phyloP scores from a whole-genome alignment of 1,140 invertebrate species.

The Scaptodrosophila lebanonensis region DNA sequence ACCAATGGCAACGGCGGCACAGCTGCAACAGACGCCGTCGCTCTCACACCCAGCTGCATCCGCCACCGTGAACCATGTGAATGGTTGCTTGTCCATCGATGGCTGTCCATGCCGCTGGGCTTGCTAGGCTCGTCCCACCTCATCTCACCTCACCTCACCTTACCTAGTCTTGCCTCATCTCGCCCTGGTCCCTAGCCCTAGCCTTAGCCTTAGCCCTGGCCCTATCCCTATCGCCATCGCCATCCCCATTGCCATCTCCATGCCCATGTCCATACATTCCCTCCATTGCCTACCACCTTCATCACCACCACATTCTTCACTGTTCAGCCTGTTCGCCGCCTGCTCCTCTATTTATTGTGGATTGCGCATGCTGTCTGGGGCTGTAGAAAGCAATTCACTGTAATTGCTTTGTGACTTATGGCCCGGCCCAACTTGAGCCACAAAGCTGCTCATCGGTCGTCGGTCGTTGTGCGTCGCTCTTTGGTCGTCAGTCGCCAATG shows the following conservation, averaged over 20 bases:
- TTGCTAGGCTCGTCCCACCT: no score
- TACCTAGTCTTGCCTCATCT: no score
- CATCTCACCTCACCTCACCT: no score
- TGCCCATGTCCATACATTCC: no score
- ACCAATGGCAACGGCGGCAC: not conserved
- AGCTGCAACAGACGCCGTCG: no score
- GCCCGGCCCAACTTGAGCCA: conserved; percentile 60
- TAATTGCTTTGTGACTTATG: conserved; percentile 77
- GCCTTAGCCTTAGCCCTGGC: no score
- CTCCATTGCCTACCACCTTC: no score
- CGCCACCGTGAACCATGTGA: not conserved
- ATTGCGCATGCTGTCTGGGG: conserved; percentile 19
- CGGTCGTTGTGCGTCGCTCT: conserved; percentile 22
- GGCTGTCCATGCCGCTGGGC: conserved; percentile 51
- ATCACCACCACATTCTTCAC: not conserved
- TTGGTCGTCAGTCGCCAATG: not conserved
- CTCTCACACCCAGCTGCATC: conserved; percentile 29
- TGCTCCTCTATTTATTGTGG: conserved; percentile 55
- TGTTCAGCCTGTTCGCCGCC: conserved; percentile 8
- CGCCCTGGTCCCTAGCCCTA: no score
- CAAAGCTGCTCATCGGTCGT: conserved; percentile 38
- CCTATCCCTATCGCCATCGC: no score
- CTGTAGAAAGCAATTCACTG: conserved; percentile 71
- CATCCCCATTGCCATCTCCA: no score
- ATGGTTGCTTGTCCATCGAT: conserved; percentile 32